Conservation (phyloP, 2,113 vertebrate genomes). For the Pelecanus crispus region DNA sequence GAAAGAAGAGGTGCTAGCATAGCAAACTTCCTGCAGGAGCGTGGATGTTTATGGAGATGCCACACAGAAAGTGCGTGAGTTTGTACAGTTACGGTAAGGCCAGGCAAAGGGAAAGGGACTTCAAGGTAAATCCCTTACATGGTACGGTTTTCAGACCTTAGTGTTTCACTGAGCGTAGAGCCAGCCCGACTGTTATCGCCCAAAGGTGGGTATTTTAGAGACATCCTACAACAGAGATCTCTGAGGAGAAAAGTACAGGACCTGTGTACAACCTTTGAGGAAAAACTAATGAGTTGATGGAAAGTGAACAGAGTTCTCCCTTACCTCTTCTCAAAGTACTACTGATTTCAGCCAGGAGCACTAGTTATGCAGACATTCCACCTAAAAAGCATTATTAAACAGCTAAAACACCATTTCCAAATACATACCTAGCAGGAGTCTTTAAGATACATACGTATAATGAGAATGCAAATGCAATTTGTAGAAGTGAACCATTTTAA, state of each 20-base stretch:
- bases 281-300: background rate
- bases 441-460: background rate
- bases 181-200: rapidly evolving
- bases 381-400: background rate
- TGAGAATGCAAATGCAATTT: background rate
- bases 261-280: background rate
- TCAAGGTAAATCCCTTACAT: background rate
- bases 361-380: background rate
- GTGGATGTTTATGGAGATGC: background rate
- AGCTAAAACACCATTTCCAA: background rate
- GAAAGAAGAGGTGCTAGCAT: background rate
- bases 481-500: background rate
- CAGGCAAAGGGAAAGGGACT: background rate
- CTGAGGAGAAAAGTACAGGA: background rate
- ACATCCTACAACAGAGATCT: background rate
- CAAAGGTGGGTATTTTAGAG: background rate
- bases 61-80: background rate
- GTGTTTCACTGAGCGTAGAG: background rate
- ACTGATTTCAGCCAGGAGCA: background rate
- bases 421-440: background rate
- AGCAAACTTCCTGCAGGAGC: background rate
- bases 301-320: background rate
- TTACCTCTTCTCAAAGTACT: background rate
- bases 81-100: background rate
- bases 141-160: background rate